These are phyloP conservation scores for Thymallus thymallus DNA, from an alignment of 2,113 vertebrate genomes.

Conservation along the genomic window DNA sequence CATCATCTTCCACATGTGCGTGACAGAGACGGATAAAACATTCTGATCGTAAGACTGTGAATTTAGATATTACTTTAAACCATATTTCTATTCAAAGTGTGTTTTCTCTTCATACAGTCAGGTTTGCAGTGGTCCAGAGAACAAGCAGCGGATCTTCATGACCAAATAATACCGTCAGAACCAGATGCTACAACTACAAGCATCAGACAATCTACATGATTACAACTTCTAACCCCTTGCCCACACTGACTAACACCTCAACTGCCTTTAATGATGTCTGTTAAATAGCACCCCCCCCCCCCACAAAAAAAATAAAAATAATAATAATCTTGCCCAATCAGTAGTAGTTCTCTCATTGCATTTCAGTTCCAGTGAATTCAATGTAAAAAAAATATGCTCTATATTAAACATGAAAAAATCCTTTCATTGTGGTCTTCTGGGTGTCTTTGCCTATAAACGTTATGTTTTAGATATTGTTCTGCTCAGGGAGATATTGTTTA, in stretches of 20 bases:
- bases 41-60: no score
- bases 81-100: background rate
- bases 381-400: constrained; percentile 42
- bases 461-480: background rate
- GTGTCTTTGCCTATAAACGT: background rate
- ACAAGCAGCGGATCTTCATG: constrained; percentile 18
- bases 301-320: no score
- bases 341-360: constrained; percentile 27
- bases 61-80: no score
- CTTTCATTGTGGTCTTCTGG: constrained; percentile 4
- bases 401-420: constrained; percentile 56
- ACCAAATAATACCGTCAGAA: constrained; percentile 26
- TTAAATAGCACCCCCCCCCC: background rate
- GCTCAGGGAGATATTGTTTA: background rate
- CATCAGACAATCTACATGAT: constrained; percentile 55
- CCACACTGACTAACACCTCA: background rate
- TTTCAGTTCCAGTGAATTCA: constrained; percentile 50
- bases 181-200: constrained; percentile 30
- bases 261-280: constrained; percentile 8
- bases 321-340: constrained; percentile 47
- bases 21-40: background rate
- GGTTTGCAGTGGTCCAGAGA: constrained; percentile 24
- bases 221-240: constrained; percentile 31
- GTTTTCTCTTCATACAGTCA: background rate
- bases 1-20: background rate